Conservation (phyloP, 2,797 vertebrate species). For the Cryptoblepharus egeriae region DNA sequence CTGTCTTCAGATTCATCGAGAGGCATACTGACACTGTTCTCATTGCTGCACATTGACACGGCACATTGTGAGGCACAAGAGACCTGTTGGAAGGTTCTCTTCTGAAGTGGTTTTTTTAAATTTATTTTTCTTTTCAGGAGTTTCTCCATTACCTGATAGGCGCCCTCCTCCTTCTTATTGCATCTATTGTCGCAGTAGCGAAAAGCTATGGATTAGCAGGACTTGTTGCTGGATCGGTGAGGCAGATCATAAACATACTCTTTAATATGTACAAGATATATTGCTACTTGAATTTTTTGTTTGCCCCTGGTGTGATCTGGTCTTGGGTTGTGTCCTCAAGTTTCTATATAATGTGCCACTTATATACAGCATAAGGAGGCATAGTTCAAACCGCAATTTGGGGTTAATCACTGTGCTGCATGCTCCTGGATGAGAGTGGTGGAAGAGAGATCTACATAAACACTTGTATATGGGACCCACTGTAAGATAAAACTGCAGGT, state of each 20-base stretch:
- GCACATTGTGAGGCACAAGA: too few species aligned
- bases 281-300: slow-evolving; percentile 19
- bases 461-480: too few species aligned
- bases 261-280: neutral
- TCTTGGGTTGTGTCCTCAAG: neutral
- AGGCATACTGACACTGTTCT: slow-evolving; percentile 4
- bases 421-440: neutral
- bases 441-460: too few species aligned
- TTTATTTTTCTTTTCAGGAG: slow-evolving; percentile 84
- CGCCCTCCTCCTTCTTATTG: slow-evolving; percentile 87
- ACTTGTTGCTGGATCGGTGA: slow-evolving; percentile 87
- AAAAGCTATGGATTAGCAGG: slow-evolving; percentile 75
- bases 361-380: neutral
- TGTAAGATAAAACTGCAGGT: too few species aligned
- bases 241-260: slow-evolving; percentile 47
- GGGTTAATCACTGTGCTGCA: neutral
- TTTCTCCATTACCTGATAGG: slow-evolving; percentile 91
- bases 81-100: neutral
- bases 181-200: slow-evolving; percentile 84
- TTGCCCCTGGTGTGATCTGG: slow-evolving; percentile 18
- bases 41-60: too few species aligned
- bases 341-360: neutral
- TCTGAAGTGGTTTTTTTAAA: slow-evolving; percentile 33
- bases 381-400: neutral
- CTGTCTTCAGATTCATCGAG: neutral